A percentile compares a stretch with the other conserved stretches of the same genome.
Evolutionary conservation across 1,140 invertebrate genomes (phyloP).

Genomic region (Caerostris darwini): DNA sequence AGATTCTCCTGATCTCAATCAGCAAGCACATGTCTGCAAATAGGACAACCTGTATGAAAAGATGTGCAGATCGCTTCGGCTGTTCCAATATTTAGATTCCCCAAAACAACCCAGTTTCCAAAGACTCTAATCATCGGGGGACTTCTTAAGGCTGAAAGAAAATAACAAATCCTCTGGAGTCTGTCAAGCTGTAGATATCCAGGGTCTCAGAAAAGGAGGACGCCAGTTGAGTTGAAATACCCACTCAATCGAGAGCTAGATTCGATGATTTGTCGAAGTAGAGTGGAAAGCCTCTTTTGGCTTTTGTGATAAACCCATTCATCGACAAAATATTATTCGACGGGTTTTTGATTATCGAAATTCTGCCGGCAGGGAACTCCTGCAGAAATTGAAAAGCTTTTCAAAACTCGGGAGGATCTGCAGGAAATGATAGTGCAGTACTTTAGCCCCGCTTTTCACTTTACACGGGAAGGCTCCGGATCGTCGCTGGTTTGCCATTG

Average conservation of each 20-base stretch:
- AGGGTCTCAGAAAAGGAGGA: slow-evolving; percentile 7
- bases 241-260: slow-evolving; percentile 12
- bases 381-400: slow-evolving; percentile 20
- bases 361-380: slow-evolving; percentile 6
- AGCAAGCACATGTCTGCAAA: background rate
- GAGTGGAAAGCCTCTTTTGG: slow-evolving; percentile 30
- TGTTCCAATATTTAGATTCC: background rate
- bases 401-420: background rate
- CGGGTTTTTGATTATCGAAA: slow-evolving; percentile 32
- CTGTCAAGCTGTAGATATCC: slow-evolving; percentile 8
- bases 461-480: no score
- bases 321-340: slow-evolving; percentile 32
- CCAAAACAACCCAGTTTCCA: background rate
- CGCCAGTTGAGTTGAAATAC: background rate
- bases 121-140: background rate
- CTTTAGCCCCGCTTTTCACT: background rate
- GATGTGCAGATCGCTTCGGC: background rate
- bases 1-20: background rate
- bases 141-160: background rate
- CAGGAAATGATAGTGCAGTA: background rate
- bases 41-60: background rate
- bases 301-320: slow-evolving; percentile 33
- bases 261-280: slow-evolving; percentile 23
- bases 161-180: background rate
- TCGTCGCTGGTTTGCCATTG: no score